These are phyloP conservation scores for Brevipalpus yothersi DNA, from an alignment of 1,140 invertebrate genomes.

Conservation along the genomic window DNA sequence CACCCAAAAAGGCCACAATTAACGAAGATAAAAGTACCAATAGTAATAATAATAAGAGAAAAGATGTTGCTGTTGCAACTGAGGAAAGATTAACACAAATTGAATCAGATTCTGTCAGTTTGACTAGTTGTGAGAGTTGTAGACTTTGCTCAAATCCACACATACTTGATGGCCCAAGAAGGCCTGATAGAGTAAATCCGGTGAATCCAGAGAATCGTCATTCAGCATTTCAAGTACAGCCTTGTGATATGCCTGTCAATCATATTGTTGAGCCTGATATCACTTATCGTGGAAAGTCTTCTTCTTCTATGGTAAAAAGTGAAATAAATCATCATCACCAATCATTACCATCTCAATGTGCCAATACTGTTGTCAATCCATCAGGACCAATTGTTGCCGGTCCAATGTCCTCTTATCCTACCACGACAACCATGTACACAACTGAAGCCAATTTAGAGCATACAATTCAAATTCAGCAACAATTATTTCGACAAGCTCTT, in stretches of 20 bases:
- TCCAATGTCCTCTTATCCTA: neutral
- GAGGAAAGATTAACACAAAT: constrained; percentile 15
- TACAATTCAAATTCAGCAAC: constrained; percentile 42
- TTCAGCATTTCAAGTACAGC: no score
- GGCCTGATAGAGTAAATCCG: neutral
- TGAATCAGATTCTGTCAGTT: constrained; percentile 18
- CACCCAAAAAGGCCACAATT: neutral
- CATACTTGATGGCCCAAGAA: neutral
- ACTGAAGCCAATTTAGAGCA: constrained; percentile 42
- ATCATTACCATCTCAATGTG: no score
- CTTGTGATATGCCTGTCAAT: no score
- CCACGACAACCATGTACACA: constrained; percentile 36
- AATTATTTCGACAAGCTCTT: constrained; percentile 33
- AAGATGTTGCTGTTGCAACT: neutral
- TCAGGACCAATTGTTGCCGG: no score
- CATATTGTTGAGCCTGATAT: no score
- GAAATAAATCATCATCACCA: no score
- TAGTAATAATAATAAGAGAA: neutral
- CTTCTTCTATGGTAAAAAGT: no score
- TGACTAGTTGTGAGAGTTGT: constrained; percentile 13
- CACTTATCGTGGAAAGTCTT: no score
- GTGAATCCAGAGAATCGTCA: no score
- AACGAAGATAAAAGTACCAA: neutral
- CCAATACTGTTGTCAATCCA: no score
- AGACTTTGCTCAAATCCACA: constrained; percentile 12